A percentile compares a stretch with the other conserved stretches of the same genome.
These are phyloP conservation scores for Patella caerulea DNA, from an alignment of 2,888 invertebrate genomes.

Conservation along the genomic window DNA sequence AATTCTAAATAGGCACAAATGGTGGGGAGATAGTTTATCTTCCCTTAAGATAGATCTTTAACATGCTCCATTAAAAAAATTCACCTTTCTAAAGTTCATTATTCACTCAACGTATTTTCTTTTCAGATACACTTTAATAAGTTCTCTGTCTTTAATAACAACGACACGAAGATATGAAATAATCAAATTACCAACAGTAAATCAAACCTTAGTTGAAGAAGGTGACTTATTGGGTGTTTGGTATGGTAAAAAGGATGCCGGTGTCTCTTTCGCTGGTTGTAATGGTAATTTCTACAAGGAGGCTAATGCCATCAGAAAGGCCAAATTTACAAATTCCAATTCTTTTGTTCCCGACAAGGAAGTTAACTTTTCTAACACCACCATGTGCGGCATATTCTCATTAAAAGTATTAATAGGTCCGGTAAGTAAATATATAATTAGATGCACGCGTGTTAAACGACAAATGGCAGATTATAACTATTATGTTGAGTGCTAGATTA, in stretches of 20 bases:
- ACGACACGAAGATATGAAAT: background rate
- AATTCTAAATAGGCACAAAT: too few relatives aligned
- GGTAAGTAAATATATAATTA: background rate
- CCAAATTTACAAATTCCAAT: background rate
- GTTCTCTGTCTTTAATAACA: background rate
- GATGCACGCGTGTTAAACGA: too few relatives aligned
- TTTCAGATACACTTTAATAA: background rate
- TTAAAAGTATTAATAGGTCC: background rate
- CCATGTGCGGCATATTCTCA: background rate
- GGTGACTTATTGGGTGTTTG: background rate
- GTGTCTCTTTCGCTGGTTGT: background rate
- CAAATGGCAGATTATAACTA: too few relatives aligned
- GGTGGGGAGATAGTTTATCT: too few relatives aligned
- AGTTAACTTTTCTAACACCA: background rate
- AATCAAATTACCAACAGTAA: background rate
- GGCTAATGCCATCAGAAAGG: background rate
- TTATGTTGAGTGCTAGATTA: too few relatives aligned
- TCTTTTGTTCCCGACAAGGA: background rate
- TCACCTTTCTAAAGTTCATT: too few relatives aligned
- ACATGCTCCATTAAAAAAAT: too few relatives aligned
- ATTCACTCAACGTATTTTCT: too few relatives aligned
- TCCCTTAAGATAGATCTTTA: too few relatives aligned
- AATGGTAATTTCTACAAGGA: background rate
- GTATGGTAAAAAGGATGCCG: background rate
- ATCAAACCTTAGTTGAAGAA: background rate